A percentile compares a stretch with the other conserved stretches of the same genome.
phyloP scores from a whole-genome alignment of 2,888 invertebrate species.

The Oligia strigilis region DNA sequence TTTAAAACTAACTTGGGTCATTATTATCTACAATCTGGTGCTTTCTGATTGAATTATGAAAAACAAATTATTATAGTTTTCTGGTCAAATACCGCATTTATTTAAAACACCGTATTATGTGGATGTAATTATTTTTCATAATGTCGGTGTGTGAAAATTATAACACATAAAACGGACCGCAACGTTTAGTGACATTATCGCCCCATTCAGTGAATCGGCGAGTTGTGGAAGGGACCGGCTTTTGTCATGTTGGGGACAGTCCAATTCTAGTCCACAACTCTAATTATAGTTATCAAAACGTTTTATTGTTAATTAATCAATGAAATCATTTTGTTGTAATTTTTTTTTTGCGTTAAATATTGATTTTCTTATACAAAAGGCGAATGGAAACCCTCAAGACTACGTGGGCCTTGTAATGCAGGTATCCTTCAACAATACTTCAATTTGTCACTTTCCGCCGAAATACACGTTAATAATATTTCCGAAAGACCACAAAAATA shows the following conservation, averaged over 20 bases:
- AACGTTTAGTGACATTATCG: not conserved
- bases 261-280: not conserved
- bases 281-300: not conserved
- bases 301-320: not conserved
- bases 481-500: not conserved
- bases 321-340: not conserved
- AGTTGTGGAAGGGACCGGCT: not conserved
- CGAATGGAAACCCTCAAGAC: not conserved
- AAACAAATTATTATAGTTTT: not conserved
- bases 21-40: not conserved
- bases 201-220: not conserved
- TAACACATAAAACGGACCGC: not conserved
- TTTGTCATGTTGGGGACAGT: not conserved
- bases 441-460: not conserved
- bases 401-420: not conserved
- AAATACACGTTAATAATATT: not conserved
- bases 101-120: not conserved
- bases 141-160: too few species aligned
- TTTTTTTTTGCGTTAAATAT: too few species aligned
- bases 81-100: not conserved
- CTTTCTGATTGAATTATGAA: not conserved
- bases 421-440: not conserved
- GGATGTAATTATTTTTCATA: not conserved
- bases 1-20: not conserved
- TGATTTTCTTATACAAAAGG: not conserved